These are phyloP conservation scores for Cataglyphis livida DNA, from an alignment of 2,888 invertebrate genomes.

Conservation along the genomic window DNA sequence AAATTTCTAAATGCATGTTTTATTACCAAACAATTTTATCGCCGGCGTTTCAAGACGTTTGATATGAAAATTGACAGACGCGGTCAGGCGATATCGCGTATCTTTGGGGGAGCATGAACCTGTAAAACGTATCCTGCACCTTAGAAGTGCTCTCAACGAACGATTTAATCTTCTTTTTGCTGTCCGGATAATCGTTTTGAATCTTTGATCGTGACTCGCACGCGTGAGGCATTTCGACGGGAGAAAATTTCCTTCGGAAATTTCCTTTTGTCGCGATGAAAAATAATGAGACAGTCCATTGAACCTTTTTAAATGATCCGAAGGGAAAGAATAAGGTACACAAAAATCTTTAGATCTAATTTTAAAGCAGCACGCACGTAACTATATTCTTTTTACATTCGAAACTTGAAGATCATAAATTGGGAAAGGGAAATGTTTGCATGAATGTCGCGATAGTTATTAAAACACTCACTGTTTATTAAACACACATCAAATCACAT, in stretches of 20 bases:
- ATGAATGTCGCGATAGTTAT: constrained; percentile 7
- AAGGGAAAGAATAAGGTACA: not conserved
- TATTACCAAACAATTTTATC: constrained; percentile 65
- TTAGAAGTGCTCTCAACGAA: constrained; percentile 25
- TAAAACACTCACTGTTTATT: no score
- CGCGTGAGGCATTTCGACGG: not conserved
- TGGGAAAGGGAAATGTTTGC: not conserved
- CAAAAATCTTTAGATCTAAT: not conserved
- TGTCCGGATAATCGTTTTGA: constrained; percentile 40
- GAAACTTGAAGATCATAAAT: not conserved
- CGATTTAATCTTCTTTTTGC: constrained; percentile 31
- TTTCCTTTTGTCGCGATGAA: not conserved
- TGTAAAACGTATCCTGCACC: constrained; percentile 61
- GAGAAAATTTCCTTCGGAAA: not conserved
- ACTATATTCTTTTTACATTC: not conserved
- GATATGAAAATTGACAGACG: constrained; percentile 69
- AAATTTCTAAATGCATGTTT: constrained; percentile 54
- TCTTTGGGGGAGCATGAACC: constrained; percentile 65
- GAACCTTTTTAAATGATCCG: not conserved
- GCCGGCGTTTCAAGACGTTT: constrained; percentile 52
- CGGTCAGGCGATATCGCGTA: constrained; percentile 56
- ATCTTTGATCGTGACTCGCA: constrained; percentile 50
- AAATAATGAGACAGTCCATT: not conserved
- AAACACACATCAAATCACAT: no score
- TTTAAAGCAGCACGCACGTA: not conserved